These are phyloP conservation scores for Diorhabda carinulata DNA, from an alignment of 1,140 invertebrate genomes.

Conservation along the genomic window DNA sequence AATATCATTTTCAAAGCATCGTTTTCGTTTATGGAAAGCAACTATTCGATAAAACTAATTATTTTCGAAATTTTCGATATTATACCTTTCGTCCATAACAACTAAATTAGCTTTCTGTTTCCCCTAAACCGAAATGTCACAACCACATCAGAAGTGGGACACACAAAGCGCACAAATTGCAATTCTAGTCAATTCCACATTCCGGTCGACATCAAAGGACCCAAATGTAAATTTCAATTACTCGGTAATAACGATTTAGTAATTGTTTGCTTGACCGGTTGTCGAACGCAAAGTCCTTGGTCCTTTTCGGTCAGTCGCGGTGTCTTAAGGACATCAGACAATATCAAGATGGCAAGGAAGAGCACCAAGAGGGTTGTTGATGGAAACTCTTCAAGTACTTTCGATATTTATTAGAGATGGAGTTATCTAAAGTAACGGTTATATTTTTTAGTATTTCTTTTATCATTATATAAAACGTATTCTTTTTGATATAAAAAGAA, in stretches of 20 bases:
- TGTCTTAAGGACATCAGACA: conserved; percentile 5
- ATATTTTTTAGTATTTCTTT: too few relatives aligned
- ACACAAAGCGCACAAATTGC: conserved; percentile 25
- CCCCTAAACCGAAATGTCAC: conserved; percentile 28
- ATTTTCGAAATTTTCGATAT: not conserved
- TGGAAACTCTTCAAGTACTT: too few relatives aligned
- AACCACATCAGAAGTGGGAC: conserved; percentile 15
- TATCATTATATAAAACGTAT: too few relatives aligned
- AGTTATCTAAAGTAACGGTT: too few relatives aligned
- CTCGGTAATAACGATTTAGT: conserved; percentile 34
- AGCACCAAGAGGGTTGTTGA: not conserved
- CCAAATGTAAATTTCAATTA: conserved; percentile 35
- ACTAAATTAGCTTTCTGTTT: conserved; percentile 4
- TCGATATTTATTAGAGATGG: too few relatives aligned
- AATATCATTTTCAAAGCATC: too few relatives aligned
- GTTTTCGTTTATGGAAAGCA: too few relatives aligned
- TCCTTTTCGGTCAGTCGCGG: conserved; percentile 10
- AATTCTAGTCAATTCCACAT: conserved; percentile 27
- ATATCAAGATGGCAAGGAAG: not conserved
- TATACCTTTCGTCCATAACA: not conserved
- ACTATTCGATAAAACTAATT: too few relatives aligned
- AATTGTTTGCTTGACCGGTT: conserved; percentile 37
- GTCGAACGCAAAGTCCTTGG: conserved; percentile 18
- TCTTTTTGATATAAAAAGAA: too few relatives aligned
- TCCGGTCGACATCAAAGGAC: conserved; percentile 31